phyloP scores from a whole-genome alignment of 2,113 vertebrate genomes.

The Heterotis niloticus region DNA sequence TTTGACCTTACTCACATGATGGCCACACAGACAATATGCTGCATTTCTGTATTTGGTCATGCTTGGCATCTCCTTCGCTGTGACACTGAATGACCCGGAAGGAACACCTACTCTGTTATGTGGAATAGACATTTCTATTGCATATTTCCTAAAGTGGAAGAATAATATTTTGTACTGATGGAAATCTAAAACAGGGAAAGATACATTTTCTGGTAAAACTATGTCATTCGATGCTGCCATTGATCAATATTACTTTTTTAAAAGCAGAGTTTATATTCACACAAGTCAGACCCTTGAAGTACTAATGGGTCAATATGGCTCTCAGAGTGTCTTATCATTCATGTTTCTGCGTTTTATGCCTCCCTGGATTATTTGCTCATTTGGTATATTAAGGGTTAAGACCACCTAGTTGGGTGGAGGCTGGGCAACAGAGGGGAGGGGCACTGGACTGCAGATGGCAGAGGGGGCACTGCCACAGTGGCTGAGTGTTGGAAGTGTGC shows the following conservation, averaged over 20 bases:
- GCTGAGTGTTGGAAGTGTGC: conserved; percentile 8
- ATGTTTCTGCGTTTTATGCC: neutral
- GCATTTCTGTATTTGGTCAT: neutral
- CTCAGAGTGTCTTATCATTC: too few species aligned
- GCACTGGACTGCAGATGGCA: conserved; percentile 70
- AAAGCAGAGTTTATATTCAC: too few species aligned
- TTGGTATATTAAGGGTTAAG: conserved; percentile 77
- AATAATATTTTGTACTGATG: too few species aligned
- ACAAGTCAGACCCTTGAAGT: too few species aligned
- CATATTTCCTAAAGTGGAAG: too few species aligned
- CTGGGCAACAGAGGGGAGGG: conserved; percentile 42
- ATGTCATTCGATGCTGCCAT: too few species aligned
- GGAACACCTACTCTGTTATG: too few species aligned
- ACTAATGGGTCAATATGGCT: too few species aligned
- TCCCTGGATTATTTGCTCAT: conserved; percentile 33
- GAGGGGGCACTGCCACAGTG: conserved; percentile 68
- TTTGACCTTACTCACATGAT: neutral
- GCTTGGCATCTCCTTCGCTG: neutral
- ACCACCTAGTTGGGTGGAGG: conserved; percentile 64
- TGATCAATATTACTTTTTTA: too few species aligned
- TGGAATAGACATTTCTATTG: too few species aligned
- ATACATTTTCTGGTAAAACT: too few species aligned
- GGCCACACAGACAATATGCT: neutral
- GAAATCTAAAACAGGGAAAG: too few species aligned
- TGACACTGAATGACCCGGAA: neutral